Percentiles rank a stretch among this genome's conserved stretches.
Evolutionary conservation across 2,888 invertebrate genomes (phyloP).

Genomic region (Ochropleura plecta): DNA sequence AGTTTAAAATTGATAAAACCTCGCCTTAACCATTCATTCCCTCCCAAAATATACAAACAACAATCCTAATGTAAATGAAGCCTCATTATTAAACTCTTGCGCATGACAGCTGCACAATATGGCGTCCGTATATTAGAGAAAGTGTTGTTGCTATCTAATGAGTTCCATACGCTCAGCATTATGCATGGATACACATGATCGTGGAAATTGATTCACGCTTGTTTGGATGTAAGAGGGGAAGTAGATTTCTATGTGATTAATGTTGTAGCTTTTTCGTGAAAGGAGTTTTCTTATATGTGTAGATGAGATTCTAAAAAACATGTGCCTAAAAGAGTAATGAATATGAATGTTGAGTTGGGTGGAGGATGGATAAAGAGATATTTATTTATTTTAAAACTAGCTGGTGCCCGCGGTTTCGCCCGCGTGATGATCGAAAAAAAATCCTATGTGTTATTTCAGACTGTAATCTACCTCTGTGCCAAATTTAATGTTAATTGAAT

Average conservation of each 20-base stretch:
- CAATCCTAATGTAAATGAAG: constrained; percentile 46
- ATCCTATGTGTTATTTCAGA: no score
- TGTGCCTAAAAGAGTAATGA: background rate
- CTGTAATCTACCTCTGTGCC: no score
- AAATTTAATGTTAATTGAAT: no score
- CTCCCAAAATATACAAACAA: constrained; percentile 26
- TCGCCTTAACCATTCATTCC: background rate
- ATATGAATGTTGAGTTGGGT: background rate
- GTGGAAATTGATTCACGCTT: constrained; percentile 50
- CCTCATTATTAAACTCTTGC: constrained; percentile 47
- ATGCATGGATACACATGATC: constrained; percentile 48
- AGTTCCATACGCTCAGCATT: constrained; percentile 45
- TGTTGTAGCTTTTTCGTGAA: background rate
- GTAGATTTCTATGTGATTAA: constrained; percentile 10
- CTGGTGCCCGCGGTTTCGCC: no score
- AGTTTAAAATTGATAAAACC: no score
- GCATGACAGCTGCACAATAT: constrained; percentile 54
- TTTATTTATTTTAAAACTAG: no score
- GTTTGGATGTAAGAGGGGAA: constrained; percentile 37
- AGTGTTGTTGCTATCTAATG: constrained; percentile 51
- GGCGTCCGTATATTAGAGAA: constrained; percentile 46
- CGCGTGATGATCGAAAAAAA: no score
- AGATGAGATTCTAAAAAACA: background rate
- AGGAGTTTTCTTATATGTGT: background rate
- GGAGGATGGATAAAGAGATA: background rate